Conservation (phyloP, 2,113 vertebrate genomes). For the Sinocyclocheilus maitianheensis region DNA sequence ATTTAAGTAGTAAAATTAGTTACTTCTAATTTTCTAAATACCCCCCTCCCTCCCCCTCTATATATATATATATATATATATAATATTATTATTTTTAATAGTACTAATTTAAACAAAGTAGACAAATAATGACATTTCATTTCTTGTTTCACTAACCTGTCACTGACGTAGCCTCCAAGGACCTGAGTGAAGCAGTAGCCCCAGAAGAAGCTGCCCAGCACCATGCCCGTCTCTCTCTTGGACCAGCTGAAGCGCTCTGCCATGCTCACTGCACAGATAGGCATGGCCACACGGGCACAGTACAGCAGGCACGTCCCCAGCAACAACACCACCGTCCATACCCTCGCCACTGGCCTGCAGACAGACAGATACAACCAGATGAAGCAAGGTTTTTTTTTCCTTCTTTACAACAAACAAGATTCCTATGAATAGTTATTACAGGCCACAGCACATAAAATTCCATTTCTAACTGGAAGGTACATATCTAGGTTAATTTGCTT, state of each 20-base stretch:
- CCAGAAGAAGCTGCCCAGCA: constrained; percentile 98
- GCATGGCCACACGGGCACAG: constrained; percentile 87
- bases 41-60: too few species aligned
- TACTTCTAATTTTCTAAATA: too few species aligned
- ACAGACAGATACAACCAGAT: not conserved
- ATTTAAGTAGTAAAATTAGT: too few species aligned
- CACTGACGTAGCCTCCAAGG: constrained; percentile 90
- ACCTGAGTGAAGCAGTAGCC: constrained; percentile 96
- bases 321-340: constrained; percentile 86
- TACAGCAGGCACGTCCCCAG: constrained; percentile 93
- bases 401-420: not conserved
- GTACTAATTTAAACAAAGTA: too few species aligned
- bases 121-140: too few species aligned
- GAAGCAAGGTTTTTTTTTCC: not conserved
- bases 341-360: constrained; percentile 80
- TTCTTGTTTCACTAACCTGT: constrained; percentile 69
- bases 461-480: not conserved
- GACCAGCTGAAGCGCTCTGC: constrained; percentile 87
- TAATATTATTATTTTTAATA: too few species aligned
- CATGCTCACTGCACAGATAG: constrained; percentile 86
- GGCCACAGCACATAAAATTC: not conserved
- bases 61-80: too few species aligned
- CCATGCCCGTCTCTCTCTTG: constrained; percentile 88
- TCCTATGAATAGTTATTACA: not conserved
- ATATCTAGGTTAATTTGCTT: not conserved